Evolutionary conservation across 2,888 invertebrate genomes (phyloP).

Genomic region (Nomada goodeniana): DNA sequence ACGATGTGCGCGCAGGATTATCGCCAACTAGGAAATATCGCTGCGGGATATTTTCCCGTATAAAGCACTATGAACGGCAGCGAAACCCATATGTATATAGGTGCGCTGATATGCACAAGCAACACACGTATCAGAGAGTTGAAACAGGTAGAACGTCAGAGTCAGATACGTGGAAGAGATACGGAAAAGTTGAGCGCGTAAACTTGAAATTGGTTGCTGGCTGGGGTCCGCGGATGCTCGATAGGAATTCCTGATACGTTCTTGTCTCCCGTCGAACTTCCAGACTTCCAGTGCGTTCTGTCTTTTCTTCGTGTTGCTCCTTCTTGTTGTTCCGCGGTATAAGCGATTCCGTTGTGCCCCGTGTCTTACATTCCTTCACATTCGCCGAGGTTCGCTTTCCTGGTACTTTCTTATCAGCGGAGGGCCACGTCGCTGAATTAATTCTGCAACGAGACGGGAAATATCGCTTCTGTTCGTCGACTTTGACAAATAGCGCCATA

Average conservation of each 20-base stretch:
- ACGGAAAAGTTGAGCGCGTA: conserved; percentile 70
- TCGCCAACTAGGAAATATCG: conserved; percentile 10
- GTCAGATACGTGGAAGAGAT: conserved; percentile 60
- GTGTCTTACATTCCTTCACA: neutral
- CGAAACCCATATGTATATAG: neutral
- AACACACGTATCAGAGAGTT: conserved; percentile 5
- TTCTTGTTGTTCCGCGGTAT: conserved; percentile 15
- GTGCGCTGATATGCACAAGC: neutral
- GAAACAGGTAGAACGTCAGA: conserved; percentile 49
- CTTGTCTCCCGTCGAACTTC: conserved; percentile 65
- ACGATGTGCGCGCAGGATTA: neutral
- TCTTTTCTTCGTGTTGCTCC: conserved; percentile 34
- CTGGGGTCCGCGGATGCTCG: conserved; percentile 58
- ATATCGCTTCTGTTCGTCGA: too few relatives aligned
- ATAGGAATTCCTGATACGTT: conserved; percentile 69
- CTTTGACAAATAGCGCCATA: too few relatives aligned
- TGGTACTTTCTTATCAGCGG: neutral
- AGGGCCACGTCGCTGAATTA: neutral
- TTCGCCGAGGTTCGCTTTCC: conserved; percentile 5
- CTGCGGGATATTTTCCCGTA: neutral
- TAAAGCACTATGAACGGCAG: neutral
- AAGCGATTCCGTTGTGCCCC: conserved; percentile 34
- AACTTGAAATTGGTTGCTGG: conserved; percentile 77
- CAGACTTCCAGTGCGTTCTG: conserved; percentile 40
- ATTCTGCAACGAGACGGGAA: neutral